A percentile compares a stretch with the other conserved stretches of the same genome.
Conservation (phyloP, 2,797 vertebrate species). For the Potorous gilbertii region DNA sequence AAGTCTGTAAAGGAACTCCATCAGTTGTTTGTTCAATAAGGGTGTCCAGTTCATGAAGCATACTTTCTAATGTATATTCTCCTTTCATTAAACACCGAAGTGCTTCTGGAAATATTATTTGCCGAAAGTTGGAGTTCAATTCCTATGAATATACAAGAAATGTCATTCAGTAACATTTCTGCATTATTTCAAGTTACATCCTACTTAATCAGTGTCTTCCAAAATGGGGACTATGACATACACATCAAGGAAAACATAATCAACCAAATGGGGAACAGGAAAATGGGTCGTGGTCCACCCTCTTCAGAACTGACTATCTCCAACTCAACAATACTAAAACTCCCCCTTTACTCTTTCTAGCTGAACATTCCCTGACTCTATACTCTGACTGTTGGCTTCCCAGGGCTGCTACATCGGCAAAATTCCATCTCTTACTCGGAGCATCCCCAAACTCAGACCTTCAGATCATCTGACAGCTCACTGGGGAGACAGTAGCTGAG, state of each 20-base stretch:
- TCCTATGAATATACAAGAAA: slow-evolving; percentile 86
- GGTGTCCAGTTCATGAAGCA: slow-evolving; percentile 94
- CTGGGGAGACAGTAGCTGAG: not conserved
- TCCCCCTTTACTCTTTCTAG: not conserved
- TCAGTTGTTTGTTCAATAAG: slow-evolving; percentile 97
- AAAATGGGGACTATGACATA: not conserved
- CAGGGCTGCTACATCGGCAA: not conserved
- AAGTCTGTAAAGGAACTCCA: slow-evolving; percentile 91
- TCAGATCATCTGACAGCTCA: not conserved
- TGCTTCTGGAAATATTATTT: slow-evolving; percentile 99
- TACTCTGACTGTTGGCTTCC: not conserved
- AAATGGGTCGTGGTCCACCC: not conserved
- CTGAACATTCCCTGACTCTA: not conserved
- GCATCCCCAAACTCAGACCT: not conserved
- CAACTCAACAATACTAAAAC: not conserved
- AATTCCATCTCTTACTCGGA: not conserved
- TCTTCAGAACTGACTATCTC: not conserved
- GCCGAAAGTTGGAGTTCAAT: slow-evolving; percentile 97
- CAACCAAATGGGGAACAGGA: not conserved
- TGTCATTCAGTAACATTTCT: slow-evolving; percentile 32
- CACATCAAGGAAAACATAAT: not conserved
- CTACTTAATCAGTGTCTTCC: not conserved
- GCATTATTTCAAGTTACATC: slow-evolving; percentile 23
- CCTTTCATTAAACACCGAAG: slow-evolving; percentile 96
- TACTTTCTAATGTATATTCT: slow-evolving; percentile 94